Percentiles rank a stretch among this genome's conserved stretches.
phyloP scores from a whole-genome alignment of 2,888 invertebrate genomes.

The Marasmarcha lunaedactyla region DNA sequence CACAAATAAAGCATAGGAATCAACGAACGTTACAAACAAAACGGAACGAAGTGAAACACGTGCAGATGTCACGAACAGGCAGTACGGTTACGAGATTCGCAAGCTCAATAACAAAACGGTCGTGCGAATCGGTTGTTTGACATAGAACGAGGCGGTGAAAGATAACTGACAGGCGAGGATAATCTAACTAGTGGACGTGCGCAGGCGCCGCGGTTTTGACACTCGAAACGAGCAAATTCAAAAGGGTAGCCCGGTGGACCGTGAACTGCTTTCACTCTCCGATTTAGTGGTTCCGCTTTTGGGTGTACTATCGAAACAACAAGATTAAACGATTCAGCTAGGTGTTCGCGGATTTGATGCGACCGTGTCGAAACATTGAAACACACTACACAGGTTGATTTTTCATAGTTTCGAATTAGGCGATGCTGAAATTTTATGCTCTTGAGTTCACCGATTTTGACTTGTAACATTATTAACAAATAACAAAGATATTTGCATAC shows the following conservation, averaged over 20 bases:
- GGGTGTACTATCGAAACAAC: slow-evolving; percentile 25
- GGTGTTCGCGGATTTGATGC: no score
- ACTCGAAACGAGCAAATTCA: slow-evolving; percentile 36
- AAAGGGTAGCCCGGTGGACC: slow-evolving; percentile 37
- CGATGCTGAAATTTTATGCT: no score
- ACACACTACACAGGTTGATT: no score
- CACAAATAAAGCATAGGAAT: no score
- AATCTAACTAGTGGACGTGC: slow-evolving; percentile 24
- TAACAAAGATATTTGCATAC: no score
- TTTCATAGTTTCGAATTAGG: no score
- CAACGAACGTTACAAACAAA: no score
- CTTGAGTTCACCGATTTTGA: no score
- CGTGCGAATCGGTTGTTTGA: neutral
- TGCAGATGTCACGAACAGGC: neutral
- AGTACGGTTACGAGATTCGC: slow-evolving; percentile 1
- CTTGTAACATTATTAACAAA: no score
- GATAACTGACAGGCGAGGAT: slow-evolving; percentile 20
- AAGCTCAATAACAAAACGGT: neutral
- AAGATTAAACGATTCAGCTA: slow-evolving; percentile 1
- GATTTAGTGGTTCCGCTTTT: slow-evolving; percentile 26
- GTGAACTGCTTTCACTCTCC: slow-evolving; percentile 55
- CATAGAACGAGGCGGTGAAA: slow-evolving; percentile 5
- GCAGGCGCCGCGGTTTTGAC: slow-evolving; percentile 34
- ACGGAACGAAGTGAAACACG: no score
- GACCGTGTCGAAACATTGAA: neutral